Percentiles rank a stretch among this genome's conserved stretches.
Evolutionary conservation across 2,797 vertebrate species (phyloP).

Genomic region (Myoxocephalus aenaeus): DNA sequence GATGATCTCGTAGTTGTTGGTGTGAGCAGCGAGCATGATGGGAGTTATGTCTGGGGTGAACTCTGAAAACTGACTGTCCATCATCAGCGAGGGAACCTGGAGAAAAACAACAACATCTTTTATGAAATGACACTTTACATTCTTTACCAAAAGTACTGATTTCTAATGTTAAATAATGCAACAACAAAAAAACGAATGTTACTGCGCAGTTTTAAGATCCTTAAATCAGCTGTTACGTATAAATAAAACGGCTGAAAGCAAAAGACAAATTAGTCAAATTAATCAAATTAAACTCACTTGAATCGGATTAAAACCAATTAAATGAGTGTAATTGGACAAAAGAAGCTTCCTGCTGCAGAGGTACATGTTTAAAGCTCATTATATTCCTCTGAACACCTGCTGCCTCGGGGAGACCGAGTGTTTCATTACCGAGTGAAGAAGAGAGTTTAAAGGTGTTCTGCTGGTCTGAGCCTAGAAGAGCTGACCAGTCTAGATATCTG

Average conservation of each 20-base stretch:
- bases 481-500: not conserved
- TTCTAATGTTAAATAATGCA: too few species aligned
- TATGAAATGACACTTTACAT: not conserved
- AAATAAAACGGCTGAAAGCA: too few species aligned
- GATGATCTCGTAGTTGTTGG: conserved; percentile 99
- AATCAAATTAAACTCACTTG: conserved; percentile 33
- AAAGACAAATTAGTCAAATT: conserved; percentile 13
- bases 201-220: not conserved
- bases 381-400: conserved; percentile 18
- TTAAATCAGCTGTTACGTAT: not conserved
- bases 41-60: conserved; percentile 98
- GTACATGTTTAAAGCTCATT: conserved; percentile 24
- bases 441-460: too few species aligned
- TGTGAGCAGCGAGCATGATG: conserved; percentile 98
- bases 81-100: conserved; percentile 96
- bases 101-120: conserved; percentile 18
- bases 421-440: not conserved
- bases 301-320: conserved; percentile 38
- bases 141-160: not conserved
- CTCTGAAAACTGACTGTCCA: conserved; percentile 98
- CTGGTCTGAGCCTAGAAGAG: not conserved
- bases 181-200: too few species aligned
- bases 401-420: not conserved
- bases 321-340: conserved; percentile 19
- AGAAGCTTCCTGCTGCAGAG: conserved; percentile 7